These are phyloP conservation scores for Elgaria multicarinata DNA, from an alignment of 2,113 vertebrate species.

Conservation along the genomic window DNA sequence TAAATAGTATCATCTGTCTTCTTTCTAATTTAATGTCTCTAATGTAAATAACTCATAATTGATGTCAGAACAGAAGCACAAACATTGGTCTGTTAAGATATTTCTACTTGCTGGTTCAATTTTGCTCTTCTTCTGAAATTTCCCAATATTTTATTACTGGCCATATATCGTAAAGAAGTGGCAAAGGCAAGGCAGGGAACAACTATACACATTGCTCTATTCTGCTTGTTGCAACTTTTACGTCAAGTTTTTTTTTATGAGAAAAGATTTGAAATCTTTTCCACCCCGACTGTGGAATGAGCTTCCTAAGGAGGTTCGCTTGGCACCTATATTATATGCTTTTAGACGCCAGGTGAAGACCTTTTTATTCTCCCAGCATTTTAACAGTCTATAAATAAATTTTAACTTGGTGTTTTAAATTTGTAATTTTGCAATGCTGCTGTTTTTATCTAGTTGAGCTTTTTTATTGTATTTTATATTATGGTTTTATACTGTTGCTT, in stretches of 20 bases:
- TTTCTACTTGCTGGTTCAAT: neutral
- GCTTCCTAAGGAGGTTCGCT: no score
- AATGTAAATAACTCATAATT: neutral
- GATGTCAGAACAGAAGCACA: neutral
- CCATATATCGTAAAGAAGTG: neutral
- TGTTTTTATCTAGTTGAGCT: no score
- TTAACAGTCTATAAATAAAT: no score
- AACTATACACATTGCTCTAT: neutral
- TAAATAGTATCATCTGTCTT: neutral
- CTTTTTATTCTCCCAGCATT: no score
- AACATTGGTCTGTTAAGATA: neutral
- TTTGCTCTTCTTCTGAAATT: neutral
- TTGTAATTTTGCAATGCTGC: no score
- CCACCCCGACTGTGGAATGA: no score
- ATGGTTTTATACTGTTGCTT: no score
- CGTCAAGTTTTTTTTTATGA: neutral
- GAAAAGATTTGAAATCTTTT: neutral
- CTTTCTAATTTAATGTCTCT: neutral
- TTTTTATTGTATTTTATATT: no score
- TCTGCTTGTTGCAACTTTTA: neutral
- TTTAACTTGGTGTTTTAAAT: no score
- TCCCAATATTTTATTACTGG: neutral
- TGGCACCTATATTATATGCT: no score
- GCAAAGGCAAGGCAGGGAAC: neutral
- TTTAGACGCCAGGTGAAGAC: no score